phyloP scores from a whole-genome alignment of 2,888 invertebrate species.

The Diarsia dahlii region DNA sequence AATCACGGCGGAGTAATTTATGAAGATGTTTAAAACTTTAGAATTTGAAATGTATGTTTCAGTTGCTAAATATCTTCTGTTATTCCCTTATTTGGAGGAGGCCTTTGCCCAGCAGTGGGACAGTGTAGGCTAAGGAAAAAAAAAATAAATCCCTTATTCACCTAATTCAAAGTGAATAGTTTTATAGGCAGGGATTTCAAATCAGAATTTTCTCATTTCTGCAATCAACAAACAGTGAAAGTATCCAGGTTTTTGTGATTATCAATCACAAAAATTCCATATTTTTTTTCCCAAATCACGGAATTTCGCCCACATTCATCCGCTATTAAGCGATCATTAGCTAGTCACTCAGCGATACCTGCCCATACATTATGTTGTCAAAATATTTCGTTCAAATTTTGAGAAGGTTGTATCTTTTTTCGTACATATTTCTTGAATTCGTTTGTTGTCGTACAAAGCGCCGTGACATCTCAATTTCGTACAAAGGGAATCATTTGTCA shows the following conservation, averaged over 20 bases:
- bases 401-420: constrained; percentile 76
- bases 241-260: constrained; percentile 4
- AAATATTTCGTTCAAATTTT: constrained; percentile 86
- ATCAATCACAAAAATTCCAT: background rate
- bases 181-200: background rate
- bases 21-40: background rate
- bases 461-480: constrained; percentile 87
- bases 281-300: constrained; percentile 13
- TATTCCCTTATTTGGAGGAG: too few species aligned
- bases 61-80: background rate
- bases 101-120: too few species aligned
- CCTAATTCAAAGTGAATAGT: background rate
- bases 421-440: constrained; percentile 86
- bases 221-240: constrained; percentile 14
- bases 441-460: constrained; percentile 81
- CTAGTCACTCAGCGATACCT: constrained; percentile 79
- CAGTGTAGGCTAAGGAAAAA: too few species aligned
- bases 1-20: too few species aligned
- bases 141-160: too few species aligned
- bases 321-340: constrained; percentile 86
- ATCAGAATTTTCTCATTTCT: background rate
- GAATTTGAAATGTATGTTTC: background rate
- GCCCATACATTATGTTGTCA: constrained; percentile 89
- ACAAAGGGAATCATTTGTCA: constrained; percentile 89
- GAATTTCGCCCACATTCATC: constrained; percentile 61